A percentile compares a stretch with the other conserved stretches of the same genome.
These are phyloP conservation scores for Protomyctophum bolini DNA, from an alignment of 2,113 vertebrate genomes.

Conservation along the genomic window DNA sequence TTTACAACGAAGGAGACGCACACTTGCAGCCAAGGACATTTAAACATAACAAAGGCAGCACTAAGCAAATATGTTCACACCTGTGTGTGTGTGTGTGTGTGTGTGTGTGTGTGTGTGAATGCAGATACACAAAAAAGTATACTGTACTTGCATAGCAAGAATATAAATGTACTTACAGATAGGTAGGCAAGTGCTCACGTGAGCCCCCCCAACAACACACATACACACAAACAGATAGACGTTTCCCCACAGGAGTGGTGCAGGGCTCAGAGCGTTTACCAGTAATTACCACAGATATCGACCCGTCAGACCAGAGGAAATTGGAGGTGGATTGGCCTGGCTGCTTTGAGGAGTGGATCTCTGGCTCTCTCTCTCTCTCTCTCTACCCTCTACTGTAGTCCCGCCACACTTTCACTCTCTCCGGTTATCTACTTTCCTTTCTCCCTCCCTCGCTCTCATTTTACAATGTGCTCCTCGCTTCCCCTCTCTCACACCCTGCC, in stretches of 20 bases:
- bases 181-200: constrained; percentile 24
- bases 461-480: constrained; percentile 29
- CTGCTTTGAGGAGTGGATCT: constrained; percentile 53
- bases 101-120: neutral
- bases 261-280: constrained; percentile 63
- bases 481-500: constrained; percentile 12
- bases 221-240: neutral
- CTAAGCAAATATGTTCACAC: constrained; percentile 26
- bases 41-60: constrained; percentile 3
- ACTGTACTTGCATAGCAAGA: constrained; percentile 5
- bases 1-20: constrained; percentile 34
- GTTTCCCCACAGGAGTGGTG: constrained; percentile 48
- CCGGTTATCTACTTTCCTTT: constrained; percentile 27
- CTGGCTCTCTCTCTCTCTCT: constrained; percentile 19
- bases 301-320: constrained; percentile 73
- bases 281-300: constrained; percentile 74
- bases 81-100: neutral
- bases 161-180: constrained; percentile 16
- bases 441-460: constrained; percentile 29
- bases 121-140: constrained; percentile 14
- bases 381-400: constrained; percentile 12
- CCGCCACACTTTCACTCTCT: neutral
- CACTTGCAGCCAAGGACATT: constrained; percentile 10
- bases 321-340: constrained; percentile 72
- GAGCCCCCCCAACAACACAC: constrained; percentile 5